phyloP scores from a whole-genome alignment of 37 sponge, comb jelly and placozoan species.

The Agelas oroides region DNA sequence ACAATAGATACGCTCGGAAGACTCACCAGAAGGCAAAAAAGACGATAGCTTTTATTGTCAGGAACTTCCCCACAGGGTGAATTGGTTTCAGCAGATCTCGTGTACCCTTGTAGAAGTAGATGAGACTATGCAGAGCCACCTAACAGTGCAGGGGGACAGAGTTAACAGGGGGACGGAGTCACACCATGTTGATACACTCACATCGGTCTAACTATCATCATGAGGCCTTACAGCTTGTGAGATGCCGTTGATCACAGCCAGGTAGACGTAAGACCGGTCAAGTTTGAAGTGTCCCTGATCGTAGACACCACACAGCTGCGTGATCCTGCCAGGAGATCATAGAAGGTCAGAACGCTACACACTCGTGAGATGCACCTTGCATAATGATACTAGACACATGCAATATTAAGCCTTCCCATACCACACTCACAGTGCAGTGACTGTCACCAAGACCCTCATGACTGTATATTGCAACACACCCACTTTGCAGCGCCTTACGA shows the following conservation, averaged over 20 bases:
- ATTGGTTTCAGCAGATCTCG: conserved; percentile 80
- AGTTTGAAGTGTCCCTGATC: conserved; percentile 56
- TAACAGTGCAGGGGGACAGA: not conserved
- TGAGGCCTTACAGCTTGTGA: conserved; percentile 52
- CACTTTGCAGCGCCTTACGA: conserved; percentile 74
- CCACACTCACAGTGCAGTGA: conserved; percentile 75
- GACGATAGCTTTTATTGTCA: conserved; percentile 87
- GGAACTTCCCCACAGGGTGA: conserved; percentile 87
- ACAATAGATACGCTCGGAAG: too few species aligned
- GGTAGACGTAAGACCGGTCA: conserved; percentile 65
- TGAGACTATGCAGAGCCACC: conserved; percentile 81
- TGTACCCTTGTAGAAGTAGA: conserved; percentile 88
- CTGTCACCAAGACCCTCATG: conserved; percentile 56
- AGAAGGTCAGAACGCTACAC: too few species aligned
- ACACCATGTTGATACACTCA: not conserved
- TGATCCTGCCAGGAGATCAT: conserved; percentile 44
- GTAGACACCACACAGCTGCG: conserved; percentile 62
- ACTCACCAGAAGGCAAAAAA: conserved; percentile 94
- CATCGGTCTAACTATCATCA: too few species aligned
- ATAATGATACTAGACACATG: not conserved
- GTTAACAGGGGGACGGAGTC: not conserved
- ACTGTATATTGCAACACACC: conserved; percentile 86
- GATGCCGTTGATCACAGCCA: conserved; percentile 53
- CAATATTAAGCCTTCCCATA: not conserved
- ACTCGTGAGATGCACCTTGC: too few species aligned